Percentiles rank a stretch among this genome's conserved stretches.
Evolutionary conservation across 1,140 invertebrate species (phyloP).

Genomic region (Eumaeus atala): DNA sequence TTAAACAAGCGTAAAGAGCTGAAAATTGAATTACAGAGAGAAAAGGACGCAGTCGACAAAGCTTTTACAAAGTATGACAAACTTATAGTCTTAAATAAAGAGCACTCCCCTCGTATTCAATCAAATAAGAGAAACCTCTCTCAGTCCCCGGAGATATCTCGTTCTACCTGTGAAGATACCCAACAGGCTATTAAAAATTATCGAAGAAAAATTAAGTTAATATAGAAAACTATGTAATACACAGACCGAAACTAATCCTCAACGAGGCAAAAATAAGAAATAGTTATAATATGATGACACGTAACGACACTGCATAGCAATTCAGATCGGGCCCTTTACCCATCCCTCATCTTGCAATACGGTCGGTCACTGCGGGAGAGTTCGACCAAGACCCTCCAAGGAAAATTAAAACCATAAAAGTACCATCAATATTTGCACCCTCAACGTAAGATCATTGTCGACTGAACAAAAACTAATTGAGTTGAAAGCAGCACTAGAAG

Average conservation of each 20-base stretch:
- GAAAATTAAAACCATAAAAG: neutral
- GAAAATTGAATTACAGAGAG: slow-evolving; percentile 21
- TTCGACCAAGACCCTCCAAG: slow-evolving; percentile 36
- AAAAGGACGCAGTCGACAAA: slow-evolving; percentile 20
- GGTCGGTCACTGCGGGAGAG: slow-evolving; percentile 34
- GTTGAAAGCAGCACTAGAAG: slow-evolving; percentile 28
- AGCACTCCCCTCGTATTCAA: slow-evolving; percentile 12
- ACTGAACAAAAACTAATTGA: slow-evolving; percentile 28
- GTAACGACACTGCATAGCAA: neutral
- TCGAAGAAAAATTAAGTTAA: slow-evolving; percentile 25
- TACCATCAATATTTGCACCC: slow-evolving; percentile 29
- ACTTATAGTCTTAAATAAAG: slow-evolving; percentile 20
- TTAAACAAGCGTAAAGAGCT: slow-evolving; percentile 27
- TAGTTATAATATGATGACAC: neutral
- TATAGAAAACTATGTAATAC: slow-evolving; percentile 22
- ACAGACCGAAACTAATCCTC: slow-evolving; percentile 16
- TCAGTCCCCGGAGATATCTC: slow-evolving; percentile 8
- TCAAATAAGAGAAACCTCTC: slow-evolving; percentile 24
- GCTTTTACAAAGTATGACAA: slow-evolving; percentile 26
- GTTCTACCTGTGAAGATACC: neutral
- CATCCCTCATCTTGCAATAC: slow-evolving; percentile 25
- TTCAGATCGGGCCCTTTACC: slow-evolving; percentile 16
- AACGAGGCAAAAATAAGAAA: neutral
- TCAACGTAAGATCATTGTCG: slow-evolving; percentile 32
- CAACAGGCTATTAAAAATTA: neutral